These are phyloP conservation scores for Sus scrofa DNA, from an alignment of 2,113 vertebrate genomes.

Conservation along the genomic window T2T-Sscrofa CM000824.6:72317501-72318000, in stretches of 20 bases:
- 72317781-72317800: neutral
- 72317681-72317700: neutral
- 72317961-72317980: no score
- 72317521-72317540: neutral
- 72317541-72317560: neutral
- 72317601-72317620: neutral
- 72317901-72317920: no score
- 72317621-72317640: neutral
- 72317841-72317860: no score
- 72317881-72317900: no score
- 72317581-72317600: constrained; percentile 22
- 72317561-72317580: neutral
- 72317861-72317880: no score
- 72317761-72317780: neutral
- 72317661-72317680: neutral
- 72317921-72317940: no score
- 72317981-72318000: no score
- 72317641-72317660: neutral
- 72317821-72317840: no score
- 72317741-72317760: neutral
- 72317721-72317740: neutral
- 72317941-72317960: no score
- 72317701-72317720: neutral
- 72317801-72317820: no score
- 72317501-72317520: no score